Percentiles rank a stretch among this genome's conserved stretches.
phyloP scores from a whole-genome alignment of 2,888 invertebrate genomes.

The Stenodema calcarata region DNA sequence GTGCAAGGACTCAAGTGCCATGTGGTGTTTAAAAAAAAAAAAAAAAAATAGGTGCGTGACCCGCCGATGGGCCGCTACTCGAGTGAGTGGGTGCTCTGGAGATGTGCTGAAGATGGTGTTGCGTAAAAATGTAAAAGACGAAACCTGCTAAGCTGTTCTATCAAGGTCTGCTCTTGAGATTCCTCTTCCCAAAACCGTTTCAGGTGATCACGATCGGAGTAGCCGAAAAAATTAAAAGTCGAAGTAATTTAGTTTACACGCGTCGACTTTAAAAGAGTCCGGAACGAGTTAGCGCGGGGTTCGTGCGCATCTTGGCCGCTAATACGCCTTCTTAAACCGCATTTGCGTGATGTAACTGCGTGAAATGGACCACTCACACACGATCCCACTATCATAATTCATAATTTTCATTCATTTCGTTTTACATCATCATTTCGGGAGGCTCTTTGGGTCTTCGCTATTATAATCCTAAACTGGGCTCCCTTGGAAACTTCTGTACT shows the following conservation, averaged over 20 bases:
- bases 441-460: too few relatives aligned
- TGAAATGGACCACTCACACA: neutral
- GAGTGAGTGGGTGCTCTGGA: slow-evolving; percentile 18
- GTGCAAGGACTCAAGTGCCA: slow-evolving; percentile 35
- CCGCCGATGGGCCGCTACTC: neutral
- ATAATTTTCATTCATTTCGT: neutral
- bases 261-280: neutral
- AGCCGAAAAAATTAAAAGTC: neutral
- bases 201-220: neutral
- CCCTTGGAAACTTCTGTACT: too few relatives aligned
- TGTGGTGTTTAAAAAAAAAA: slow-evolving; percentile 8
- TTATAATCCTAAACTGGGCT: too few relatives aligned
- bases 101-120: neutral
- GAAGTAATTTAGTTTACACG: neutral
- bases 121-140: neutral
- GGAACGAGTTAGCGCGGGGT: neutral
- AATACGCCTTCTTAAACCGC: neutral
- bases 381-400: neutral
- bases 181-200: neutral
- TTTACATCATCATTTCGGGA: too few relatives aligned
- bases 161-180: neutral
- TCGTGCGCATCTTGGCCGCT: neutral
- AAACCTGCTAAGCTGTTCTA: neutral
- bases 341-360: neutral
- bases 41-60: slow-evolving; percentile 11